phyloP scores from a whole-genome alignment of 2,113 vertebrate species.

The Corythaixoides concolor region DNA sequence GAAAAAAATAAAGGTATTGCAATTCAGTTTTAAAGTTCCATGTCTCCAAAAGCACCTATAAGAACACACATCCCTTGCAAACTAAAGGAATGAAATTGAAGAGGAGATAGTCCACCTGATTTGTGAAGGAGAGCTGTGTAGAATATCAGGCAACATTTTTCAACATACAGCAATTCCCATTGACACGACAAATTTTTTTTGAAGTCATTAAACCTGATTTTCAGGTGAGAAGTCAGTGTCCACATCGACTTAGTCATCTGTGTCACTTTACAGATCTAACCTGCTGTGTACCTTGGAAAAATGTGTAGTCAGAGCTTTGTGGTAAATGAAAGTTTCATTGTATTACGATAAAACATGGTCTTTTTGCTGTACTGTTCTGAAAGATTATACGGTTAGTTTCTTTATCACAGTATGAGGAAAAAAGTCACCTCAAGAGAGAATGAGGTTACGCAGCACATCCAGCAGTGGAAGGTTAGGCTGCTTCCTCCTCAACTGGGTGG shows the following conservation, averaged over 20 bases:
- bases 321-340: not conserved
- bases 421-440: not conserved
- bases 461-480: not conserved
- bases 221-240: not conserved
- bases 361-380: not conserved
- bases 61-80: not conserved
- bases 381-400: not conserved
- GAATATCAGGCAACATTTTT: not conserved
- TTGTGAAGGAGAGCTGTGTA: not conserved
- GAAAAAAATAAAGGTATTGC: not conserved
- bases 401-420: not conserved
- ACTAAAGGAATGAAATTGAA: not conserved
- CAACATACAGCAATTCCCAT: not conserved
- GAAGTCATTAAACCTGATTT: not conserved
- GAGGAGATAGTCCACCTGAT: not conserved
- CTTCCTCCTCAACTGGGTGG: not conserved
- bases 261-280: not conserved
- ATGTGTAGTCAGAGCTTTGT: not conserved
- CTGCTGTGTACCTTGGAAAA: fast-evolving
- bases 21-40: not conserved
- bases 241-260: fast-evolving
- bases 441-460: not conserved
- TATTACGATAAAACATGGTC: not conserved
- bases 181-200: not conserved
- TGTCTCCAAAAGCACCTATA: not conserved